These are phyloP conservation scores for Coenonympha arcania DNA, from an alignment of 2,888 invertebrate species.

Conservation along the genomic window DNA sequence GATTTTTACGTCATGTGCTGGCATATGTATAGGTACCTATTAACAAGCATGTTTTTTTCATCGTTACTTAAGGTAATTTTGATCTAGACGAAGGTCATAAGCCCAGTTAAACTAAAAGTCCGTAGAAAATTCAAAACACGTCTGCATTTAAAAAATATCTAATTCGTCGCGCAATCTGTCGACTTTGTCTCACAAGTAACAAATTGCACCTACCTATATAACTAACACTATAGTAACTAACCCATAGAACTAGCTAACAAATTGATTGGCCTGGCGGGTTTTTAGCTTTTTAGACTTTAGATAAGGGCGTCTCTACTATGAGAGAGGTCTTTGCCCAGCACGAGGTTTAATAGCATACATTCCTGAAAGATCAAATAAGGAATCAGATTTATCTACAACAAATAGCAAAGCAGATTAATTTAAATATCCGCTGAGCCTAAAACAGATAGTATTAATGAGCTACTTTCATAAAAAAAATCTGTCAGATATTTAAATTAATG, in stretches of 20 bases:
- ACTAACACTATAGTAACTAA: slow-evolving; percentile 3
- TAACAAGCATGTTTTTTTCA: no score
- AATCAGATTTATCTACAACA: no score
- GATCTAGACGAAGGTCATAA: neutral
- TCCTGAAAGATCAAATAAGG: no score
- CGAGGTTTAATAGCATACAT: no score
- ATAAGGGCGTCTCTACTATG: no score
- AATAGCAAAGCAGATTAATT: no score
- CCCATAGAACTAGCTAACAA: neutral
- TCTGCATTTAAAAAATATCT: neutral
- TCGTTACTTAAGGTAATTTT: neutral
- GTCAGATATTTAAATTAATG: neutral
- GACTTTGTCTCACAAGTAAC: slow-evolving; percentile 2
- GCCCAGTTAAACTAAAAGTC: neutral
- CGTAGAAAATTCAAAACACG: neutral
- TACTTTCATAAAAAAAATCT: neutral
- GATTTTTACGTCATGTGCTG: no score
- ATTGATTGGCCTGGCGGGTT: no score
- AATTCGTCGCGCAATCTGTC: slow-evolving; percentile 3
- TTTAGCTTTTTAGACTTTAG: no score
- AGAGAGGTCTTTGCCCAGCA: no score
- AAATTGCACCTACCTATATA: neutral
- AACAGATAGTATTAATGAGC: neutral
- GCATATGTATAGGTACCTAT: no score
- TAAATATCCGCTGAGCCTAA: neutral